A percentile compares a stretch with the other conserved stretches of the same genome.
phyloP scores from a whole-genome alignment of 1,140 invertebrate genomes.

The Papilio aristodemus region DNA sequence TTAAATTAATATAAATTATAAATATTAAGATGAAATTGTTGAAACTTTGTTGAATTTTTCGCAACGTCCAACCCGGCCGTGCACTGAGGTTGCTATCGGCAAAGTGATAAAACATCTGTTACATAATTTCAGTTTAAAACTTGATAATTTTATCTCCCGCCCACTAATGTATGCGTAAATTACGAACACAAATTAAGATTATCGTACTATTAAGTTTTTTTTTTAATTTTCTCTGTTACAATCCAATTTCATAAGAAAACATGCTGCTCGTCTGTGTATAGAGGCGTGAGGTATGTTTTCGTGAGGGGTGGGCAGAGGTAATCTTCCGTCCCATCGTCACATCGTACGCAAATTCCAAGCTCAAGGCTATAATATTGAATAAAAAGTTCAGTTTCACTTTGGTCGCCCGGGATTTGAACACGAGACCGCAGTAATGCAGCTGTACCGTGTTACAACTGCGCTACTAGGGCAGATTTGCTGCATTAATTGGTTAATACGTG shows the following conservation, averaged over 20 bases:
- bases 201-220: background rate
- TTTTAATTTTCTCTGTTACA: background rate
- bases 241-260: too few species aligned
- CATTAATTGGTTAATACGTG: background rate
- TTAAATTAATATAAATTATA: conserved; percentile 7
- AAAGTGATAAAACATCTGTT: conserved; percentile 54
- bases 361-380: too few species aligned
- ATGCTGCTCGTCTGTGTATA: too few species aligned
- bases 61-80: conserved; percentile 48
- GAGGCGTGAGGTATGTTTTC: too few species aligned
- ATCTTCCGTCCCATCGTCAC: too few species aligned
- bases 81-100: conserved; percentile 58
- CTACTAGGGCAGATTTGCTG: too few species aligned
- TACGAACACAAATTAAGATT: conserved; percentile 32
- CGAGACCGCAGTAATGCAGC: too few species aligned
- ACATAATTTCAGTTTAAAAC: conserved; percentile 67
- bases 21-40: conserved; percentile 30
- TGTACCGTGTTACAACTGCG: too few species aligned
- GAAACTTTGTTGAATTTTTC: conserved; percentile 14
- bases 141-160: conserved; percentile 64
- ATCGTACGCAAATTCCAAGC: too few species aligned
- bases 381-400: too few species aligned
- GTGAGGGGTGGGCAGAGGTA: too few species aligned
- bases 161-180: conserved; percentile 39
- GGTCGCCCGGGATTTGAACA: too few species aligned